phyloP scores from a whole-genome alignment of 2,888 invertebrate genomes.

The Chrysotoxum bicinctum region DNA sequence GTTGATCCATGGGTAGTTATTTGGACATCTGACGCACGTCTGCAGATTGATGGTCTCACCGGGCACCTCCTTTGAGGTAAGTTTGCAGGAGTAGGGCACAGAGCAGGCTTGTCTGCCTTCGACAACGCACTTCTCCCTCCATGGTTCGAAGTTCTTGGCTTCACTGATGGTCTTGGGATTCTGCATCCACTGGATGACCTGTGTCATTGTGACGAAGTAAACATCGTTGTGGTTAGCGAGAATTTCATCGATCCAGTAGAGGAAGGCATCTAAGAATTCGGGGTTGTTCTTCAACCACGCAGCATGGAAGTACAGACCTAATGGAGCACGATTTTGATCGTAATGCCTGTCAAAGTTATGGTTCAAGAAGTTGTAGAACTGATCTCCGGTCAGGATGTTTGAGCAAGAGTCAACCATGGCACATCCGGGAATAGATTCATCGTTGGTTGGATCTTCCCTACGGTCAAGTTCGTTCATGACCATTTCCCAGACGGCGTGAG shows the following conservation, averaged over 20 bases:
- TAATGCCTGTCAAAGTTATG: constrained; percentile 97
- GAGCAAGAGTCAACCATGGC: constrained; percentile 98
- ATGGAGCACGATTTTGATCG: constrained; percentile 93
- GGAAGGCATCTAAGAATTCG: constrained; percentile 94
- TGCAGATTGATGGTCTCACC: constrained; percentile 96
- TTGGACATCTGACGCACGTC: constrained; percentile 95
- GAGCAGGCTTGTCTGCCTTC: constrained; percentile 92
- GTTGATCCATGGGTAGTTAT: constrained; percentile 96
- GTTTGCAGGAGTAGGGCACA: constrained; percentile 94
- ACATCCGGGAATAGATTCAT: constrained; percentile 94
- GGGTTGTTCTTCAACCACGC: constrained; percentile 97
- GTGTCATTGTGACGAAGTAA: constrained; percentile 97
- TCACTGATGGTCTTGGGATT: constrained; percentile 92
- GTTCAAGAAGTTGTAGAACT: constrained; percentile 96
- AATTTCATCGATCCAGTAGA: constrained; percentile 96
- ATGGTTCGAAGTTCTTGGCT: constrained; percentile 95
- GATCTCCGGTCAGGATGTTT: constrained; percentile 94
- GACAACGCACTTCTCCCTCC: constrained; percentile 96
- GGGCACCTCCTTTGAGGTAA: constrained; percentile 95
- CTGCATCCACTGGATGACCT: constrained; percentile 97
- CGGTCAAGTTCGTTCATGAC: constrained; percentile 96
- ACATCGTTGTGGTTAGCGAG: constrained; percentile 93
- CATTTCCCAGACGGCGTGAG: constrained; percentile 98
- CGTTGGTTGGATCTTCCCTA: constrained; percentile 93
- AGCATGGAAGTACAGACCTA: constrained; percentile 96